Evolutionary conservation across 2,113 vertebrate genomes (phyloP).

Genomic region (Lepus americanus): DNA sequence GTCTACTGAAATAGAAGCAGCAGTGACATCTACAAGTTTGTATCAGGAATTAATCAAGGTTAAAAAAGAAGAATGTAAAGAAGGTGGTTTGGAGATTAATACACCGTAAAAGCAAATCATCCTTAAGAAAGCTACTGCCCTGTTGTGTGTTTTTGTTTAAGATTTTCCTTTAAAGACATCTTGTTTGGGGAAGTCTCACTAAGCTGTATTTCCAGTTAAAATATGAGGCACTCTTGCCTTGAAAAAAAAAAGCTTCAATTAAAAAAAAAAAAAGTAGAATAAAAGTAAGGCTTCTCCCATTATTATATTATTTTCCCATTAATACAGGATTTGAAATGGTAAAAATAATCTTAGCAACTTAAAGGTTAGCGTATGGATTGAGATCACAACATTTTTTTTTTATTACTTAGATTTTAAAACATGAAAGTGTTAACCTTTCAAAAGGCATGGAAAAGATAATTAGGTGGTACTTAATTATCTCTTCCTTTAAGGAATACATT

Average conservation of each 20-base stretch:
- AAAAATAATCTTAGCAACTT: slow-evolving; percentile 71
- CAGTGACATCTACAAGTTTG: background rate
- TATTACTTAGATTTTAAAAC: slow-evolving; percentile 87
- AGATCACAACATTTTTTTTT: slow-evolving; percentile 82
- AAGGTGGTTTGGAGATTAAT: background rate
- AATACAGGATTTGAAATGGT: slow-evolving; percentile 77
- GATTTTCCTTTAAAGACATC: background rate
- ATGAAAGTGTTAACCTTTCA: slow-evolving; percentile 93
- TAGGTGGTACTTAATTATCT: slow-evolving; percentile 92
- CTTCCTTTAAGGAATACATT: slow-evolving; percentile 90
- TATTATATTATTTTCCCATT: slow-evolving; percentile 64
- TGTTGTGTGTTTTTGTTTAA: background rate
- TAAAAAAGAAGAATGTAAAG: background rate
- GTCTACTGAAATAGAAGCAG: background rate
- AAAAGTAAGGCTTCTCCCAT: background rate
- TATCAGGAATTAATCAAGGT: background rate
- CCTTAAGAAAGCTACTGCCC: background rate
- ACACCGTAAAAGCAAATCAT: background rate
- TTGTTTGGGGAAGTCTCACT: background rate
- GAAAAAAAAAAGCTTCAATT: background rate
- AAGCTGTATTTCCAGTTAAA: background rate
- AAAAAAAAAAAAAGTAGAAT: background rate
- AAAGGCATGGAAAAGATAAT: slow-evolving; percentile 89
- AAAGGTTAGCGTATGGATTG: slow-evolving; percentile 84
- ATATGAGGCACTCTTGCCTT: background rate